Evolutionary conservation across 2,113 vertebrate genomes (phyloP), one percentile per base, ranked within the genome.

Genomic region (Argyrosomus japonicus): DNA sequence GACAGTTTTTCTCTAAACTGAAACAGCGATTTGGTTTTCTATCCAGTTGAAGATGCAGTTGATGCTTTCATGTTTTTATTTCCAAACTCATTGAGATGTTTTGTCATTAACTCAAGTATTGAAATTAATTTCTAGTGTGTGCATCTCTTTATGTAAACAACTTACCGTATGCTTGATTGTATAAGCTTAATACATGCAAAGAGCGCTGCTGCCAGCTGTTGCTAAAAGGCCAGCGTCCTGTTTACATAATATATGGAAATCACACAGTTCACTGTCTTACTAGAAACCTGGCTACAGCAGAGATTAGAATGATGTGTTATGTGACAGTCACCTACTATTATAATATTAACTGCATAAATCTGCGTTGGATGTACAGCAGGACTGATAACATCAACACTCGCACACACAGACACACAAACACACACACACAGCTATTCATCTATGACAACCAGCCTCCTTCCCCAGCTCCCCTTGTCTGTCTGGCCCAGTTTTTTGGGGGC

Each of bases 201-300:
- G 0, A 29, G 40, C 8, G 0, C 73, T 72, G 56, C 69, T 74
- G 81, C 54, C 77, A 81, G 77, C 69, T 85, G 85, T 58, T 79
- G 47, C 71, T 70, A 11, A 69, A 51, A 63, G 18, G 18, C 19
- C 63, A 60, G 56, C 2, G 21, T 68, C 79, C 74, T 84, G 75
- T 78, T 80, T 75, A 68, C 53, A 82, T 88, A 75, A 80, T 82
- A 64, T 72, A 74, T 60, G 15, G 6, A 73, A 85, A 75, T 80
- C 51, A 54, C 48, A 58, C 50, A 62, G 40, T 73, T 67, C 40
- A 67, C 21, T 43, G 23, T 86, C 75, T 80, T 63, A 56, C 67
- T 23, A 48, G 53, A 60, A 69, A 36, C 27, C 47, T 40, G 15
- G 8, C 32, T 61, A 53, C 0, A 12, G 58, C 51, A 17, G 21